phyloP scores from a whole-genome alignment of 2,113 vertebrate genomes.

The Mormoops blainvillei region DNA sequence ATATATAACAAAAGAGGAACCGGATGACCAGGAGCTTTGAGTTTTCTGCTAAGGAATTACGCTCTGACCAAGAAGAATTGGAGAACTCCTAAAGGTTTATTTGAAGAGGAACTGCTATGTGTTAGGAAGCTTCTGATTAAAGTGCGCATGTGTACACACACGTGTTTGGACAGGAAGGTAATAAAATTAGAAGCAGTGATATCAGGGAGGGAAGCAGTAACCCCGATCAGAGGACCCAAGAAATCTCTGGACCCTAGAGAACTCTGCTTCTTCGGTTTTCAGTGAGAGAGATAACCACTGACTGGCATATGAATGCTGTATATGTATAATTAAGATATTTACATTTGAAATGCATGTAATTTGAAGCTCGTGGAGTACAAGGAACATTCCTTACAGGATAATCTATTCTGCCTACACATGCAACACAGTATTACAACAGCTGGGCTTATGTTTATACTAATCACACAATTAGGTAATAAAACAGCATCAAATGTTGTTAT shows the following conservation, averaged over 20 bases:
- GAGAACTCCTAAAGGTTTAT: not conserved
- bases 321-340: not conserved
- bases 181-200: not conserved
- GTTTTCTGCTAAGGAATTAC: not conserved
- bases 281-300: not conserved
- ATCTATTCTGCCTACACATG: not conserved
- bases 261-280: not conserved
- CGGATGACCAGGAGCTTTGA: not conserved
- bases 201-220: not conserved
- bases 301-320: not conserved
- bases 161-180: not conserved
- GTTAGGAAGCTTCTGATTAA: not conserved
- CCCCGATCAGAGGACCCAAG: not conserved
- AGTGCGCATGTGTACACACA: accelerated
- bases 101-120: not conserved
- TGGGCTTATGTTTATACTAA: not conserved
- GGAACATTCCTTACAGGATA: not conserved
- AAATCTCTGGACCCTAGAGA: not conserved
- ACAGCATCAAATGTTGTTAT: not conserved
- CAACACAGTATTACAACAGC: not conserved
- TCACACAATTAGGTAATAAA: not conserved
- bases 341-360: not conserved
- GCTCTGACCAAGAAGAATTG: not conserved
- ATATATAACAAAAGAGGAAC: not conserved
- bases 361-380: not conserved